These are phyloP conservation scores for Eubasilissa regina DNA, from an alignment of 1,140 invertebrate species.

Conservation along the genomic window DNA sequence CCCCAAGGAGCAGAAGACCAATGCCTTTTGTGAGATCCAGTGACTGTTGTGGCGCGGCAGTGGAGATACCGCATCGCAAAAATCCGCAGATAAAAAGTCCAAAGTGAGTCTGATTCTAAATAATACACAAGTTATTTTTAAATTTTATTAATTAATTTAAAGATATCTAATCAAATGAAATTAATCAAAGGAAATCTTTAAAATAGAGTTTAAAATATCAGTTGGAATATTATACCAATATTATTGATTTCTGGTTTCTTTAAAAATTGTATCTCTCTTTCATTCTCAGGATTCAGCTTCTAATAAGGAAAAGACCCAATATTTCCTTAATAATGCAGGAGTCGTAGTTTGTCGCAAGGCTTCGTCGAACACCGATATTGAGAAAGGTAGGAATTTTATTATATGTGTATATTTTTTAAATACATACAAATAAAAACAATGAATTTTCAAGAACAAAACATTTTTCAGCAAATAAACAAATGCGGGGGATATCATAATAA, in stretches of 20 bases:
- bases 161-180: no score
- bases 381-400: slow-evolving; percentile 51
- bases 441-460: no score
- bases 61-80: slow-evolving; percentile 59
- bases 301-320: slow-evolving; percentile 59
- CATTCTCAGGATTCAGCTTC: slow-evolving; percentile 52
- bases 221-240: no score
- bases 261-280: slow-evolving; percentile 28
- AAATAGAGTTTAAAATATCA: no score
- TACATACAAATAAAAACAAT: no score
- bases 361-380: slow-evolving; percentile 60
- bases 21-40: slow-evolving; percentile 61
- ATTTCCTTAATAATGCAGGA: slow-evolving; percentile 59
- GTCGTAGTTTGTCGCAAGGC: slow-evolving; percentile 67
- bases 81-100: slow-evolving; percentile 58
- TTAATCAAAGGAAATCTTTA: no score
- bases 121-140: background rate
- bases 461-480: no score
- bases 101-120: slow-evolving; percentile 41
- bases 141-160: no score
- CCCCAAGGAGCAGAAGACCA: slow-evolving; percentile 67
- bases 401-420: no score
- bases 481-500: no score
- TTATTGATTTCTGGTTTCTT: no score
- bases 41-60: slow-evolving; percentile 61